phyloP scores from a whole-genome alignment of 2,797 vertebrate species.

The Molothrus aeneus region DNA sequence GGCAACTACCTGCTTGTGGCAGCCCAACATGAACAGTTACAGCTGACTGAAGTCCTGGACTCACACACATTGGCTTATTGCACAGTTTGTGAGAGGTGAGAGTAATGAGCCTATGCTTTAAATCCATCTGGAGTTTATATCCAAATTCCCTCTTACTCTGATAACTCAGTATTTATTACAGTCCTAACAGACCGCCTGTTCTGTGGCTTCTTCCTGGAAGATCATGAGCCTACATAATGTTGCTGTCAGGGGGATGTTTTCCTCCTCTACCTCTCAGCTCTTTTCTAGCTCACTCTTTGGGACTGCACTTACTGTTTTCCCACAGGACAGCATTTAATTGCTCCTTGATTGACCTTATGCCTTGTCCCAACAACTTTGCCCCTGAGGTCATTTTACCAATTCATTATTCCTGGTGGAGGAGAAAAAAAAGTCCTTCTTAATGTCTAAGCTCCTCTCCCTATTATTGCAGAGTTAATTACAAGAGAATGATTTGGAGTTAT shows the following conservation, averaged over 20 bases:
- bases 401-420: conserved; percentile 44
- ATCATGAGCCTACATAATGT: background rate
- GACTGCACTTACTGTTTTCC: conserved; percentile 32
- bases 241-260: background rate
- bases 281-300: conserved; percentile 1
- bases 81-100: background rate
- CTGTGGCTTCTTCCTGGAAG: background rate
- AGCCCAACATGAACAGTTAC: background rate
- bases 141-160: conserved; percentile 23
- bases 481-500: conserved; percentile 2
- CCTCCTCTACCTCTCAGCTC: background rate
- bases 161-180: conserved; percentile 49
- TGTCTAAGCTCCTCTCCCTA: conserved; percentile 19
- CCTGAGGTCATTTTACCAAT: conserved; percentile 61
- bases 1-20: background rate
- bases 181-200: conserved; percentile 18
- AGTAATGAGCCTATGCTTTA: conserved; percentile 23
- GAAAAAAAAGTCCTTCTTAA: conserved; percentile 19
- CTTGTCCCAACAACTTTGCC: conserved; percentile 72
- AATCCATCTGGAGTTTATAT: conserved; percentile 15
- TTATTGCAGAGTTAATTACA: conserved; percentile 19
- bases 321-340: conserved; percentile 65
- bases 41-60: background rate
- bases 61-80: background rate
- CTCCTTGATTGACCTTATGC: conserved; percentile 69